Percentiles rank a stretch among this genome's conserved stretches.
phyloP scores from a whole-genome alignment of 2,797 vertebrate genomes.

The Eospalax fontanierii region DNA sequence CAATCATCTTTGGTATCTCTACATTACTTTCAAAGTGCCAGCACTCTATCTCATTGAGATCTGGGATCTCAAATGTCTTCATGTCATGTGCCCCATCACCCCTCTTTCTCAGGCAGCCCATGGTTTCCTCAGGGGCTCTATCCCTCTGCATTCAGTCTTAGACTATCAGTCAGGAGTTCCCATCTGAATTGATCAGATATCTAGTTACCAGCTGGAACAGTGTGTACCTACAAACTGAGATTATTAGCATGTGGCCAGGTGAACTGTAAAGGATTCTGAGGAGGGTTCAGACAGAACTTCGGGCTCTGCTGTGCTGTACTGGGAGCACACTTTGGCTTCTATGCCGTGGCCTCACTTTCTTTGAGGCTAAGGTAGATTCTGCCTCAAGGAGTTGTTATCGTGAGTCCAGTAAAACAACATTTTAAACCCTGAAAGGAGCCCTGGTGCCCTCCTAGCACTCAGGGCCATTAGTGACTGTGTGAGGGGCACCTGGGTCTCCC shows the following conservation, averaged over 20 bases:
- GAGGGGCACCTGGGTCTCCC: accelerated
- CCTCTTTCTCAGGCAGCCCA: neutral
- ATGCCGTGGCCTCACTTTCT: neutral
- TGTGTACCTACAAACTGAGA: neutral
- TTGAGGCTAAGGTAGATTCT: too few species aligned
- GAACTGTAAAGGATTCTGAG: accelerated
- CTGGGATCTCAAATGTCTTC: neutral
- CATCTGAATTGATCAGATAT: neutral
- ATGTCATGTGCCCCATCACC: accelerated
- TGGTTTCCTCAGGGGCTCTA: neutral
- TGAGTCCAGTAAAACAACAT: neutral
- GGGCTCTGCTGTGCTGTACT: accelerated
- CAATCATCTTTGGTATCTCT: neutral
- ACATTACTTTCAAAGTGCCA: neutral
- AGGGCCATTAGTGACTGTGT: neutral
- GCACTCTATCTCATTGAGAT: neutral
- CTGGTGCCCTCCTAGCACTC: too few species aligned
- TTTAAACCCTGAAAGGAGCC: neutral
- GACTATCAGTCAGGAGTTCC: neutral
- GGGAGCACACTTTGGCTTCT: too few species aligned
- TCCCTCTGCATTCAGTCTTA: accelerated
- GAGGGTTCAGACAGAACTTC: neutral
- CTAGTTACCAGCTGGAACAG: neutral
- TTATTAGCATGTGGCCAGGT: accelerated
- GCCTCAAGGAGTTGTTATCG: neutral